A percentile compares a stretch with the other conserved stretches of the same genome.
Conservation (phyloP, 2,888 invertebrate species). For the Pelosia muscerda region DNA sequence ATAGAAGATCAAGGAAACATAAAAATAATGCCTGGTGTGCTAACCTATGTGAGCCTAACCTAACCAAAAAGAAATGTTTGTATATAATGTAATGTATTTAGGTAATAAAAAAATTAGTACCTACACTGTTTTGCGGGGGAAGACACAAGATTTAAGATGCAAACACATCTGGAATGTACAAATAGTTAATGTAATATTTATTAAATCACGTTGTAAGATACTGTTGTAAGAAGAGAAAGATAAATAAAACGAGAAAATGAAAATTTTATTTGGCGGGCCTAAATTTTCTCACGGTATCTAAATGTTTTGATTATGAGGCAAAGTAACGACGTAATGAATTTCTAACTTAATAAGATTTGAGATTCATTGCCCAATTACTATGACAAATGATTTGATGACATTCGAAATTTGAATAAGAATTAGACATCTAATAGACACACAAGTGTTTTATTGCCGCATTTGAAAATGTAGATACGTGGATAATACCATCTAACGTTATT, state of each 20-base stretch:
- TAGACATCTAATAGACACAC: not conserved
- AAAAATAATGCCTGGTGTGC: too few relatives aligned
- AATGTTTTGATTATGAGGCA: slow-evolving; percentile 1
- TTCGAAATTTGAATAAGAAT: not conserved
- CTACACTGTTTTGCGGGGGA: too few relatives aligned
- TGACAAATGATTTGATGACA: not conserved
- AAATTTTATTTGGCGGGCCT: too few relatives aligned
- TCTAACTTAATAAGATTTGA: not conserved
- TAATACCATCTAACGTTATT: not conserved
- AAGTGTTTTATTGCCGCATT: not conserved
- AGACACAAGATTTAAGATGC: too few relatives aligned
- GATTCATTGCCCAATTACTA: not conserved
- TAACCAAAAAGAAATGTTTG: too few relatives aligned
- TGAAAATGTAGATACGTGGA: not conserved
- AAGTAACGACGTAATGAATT: not conserved
- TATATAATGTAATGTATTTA: too few relatives aligned
- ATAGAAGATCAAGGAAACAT: too few relatives aligned
- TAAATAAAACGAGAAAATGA: not conserved
- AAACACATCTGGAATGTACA: too few relatives aligned
- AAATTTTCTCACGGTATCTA: not conserved
- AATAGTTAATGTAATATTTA: too few relatives aligned
- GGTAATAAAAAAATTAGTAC: too few relatives aligned
- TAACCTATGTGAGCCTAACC: too few relatives aligned
- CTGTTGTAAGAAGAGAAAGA: not conserved
- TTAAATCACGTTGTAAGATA: not conserved